Conservation (phyloP, 2,888 invertebrate species). For the Dichetophora obliterata region DNA sequence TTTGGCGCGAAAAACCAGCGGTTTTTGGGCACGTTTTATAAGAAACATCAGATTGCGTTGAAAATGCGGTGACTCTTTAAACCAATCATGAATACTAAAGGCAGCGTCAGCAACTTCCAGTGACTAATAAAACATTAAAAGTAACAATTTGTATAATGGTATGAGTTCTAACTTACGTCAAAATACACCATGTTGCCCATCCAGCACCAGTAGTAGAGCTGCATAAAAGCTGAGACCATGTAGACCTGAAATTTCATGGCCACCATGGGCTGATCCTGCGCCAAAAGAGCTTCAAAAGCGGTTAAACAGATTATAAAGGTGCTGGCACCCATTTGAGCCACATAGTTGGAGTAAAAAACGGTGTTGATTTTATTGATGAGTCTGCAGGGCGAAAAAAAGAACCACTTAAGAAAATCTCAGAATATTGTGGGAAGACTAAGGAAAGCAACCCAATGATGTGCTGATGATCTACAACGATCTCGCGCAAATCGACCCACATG, state of each 20-base stretch:
- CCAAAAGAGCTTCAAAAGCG: conserved; percentile 59
- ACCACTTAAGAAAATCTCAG: not conserved
- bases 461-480: conserved; percentile 58
- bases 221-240: conserved; percentile 56
- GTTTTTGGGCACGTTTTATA: conserved; percentile 60
- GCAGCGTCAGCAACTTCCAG: conserved; percentile 60
- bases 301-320: conserved; percentile 61
- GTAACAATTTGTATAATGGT: not conserved
- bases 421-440: not conserved
- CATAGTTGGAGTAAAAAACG: conserved; percentile 56
- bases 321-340: conserved; percentile 60
- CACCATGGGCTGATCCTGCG: conserved; percentile 54
- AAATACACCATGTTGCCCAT: conserved; percentile 57
- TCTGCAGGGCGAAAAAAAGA: conserved; percentile 37
- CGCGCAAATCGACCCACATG: conserved; percentile 52
- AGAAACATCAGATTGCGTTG: conserved; percentile 58
- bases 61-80: conserved; percentile 50
- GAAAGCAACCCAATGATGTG: conserved; percentile 56
- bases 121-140: conserved; percentile 52
- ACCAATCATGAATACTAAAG: conserved; percentile 59
- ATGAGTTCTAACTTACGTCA: conserved; percentile 59
- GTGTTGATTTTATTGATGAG: conserved; percentile 54
- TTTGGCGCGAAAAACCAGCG: conserved; percentile 56
- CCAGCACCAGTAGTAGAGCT: conserved; percentile 62
- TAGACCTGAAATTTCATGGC: conserved; percentile 59